These are phyloP conservation scores for Drosophila busckii DNA, from an alignment of 1,140 invertebrate species.

Conservation along the genomic window DNA sequence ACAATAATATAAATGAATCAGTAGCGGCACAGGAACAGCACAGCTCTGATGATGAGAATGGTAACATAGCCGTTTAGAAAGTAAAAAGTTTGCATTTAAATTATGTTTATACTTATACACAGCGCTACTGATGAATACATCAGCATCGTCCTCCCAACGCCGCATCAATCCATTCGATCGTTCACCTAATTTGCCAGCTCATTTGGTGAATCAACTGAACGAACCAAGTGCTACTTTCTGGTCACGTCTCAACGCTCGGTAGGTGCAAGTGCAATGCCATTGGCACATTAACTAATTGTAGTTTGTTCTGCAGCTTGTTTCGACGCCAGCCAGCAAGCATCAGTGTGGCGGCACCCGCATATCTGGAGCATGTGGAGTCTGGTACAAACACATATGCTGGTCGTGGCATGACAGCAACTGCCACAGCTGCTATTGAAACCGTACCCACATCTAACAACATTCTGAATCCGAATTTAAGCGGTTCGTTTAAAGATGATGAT, in stretches of 20 bases:
- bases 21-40: constrained; percentile 42
- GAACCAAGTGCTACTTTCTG: constrained; percentile 39
- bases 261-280: background rate
- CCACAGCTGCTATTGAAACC: constrained; percentile 25
- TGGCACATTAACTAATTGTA: background rate
- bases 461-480: constrained; percentile 78
- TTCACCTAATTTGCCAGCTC: constrained; percentile 60
- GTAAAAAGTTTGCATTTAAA: background rate
- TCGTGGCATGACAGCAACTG: constrained; percentile 7
- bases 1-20: constrained; percentile 18
- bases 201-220: constrained; percentile 51
- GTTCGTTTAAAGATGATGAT: constrained; percentile 76
- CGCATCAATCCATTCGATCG: constrained; percentile 77
- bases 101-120: background rate
- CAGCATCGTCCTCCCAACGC: constrained; percentile 28
- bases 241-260: constrained; percentile 54
- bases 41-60: constrained; percentile 73
- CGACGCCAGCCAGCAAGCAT: constrained; percentile 39
- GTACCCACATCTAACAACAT: constrained; percentile 74
- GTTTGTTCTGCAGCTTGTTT: constrained; percentile 32
- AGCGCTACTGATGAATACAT: constrained; percentile 49
- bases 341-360: constrained; percentile 65
- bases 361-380: constrained; percentile 50
- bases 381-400: constrained; percentile 21
- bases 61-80: constrained; percentile 19